phyloP scores from a whole-genome alignment of 2,113 vertebrate genomes.

The Scolopax mira region DNA sequence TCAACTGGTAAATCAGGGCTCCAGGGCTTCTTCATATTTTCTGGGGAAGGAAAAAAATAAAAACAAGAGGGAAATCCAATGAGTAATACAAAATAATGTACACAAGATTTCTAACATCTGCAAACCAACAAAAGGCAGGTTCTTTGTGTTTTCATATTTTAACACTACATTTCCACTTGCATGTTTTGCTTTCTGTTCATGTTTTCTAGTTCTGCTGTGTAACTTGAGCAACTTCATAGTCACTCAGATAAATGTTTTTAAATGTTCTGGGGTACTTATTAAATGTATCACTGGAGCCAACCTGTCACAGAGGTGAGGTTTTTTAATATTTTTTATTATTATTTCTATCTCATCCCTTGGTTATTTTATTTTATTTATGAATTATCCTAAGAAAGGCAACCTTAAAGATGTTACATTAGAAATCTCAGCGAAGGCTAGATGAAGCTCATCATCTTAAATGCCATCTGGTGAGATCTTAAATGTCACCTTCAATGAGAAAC shows the following conservation, averaged over 20 bases:
- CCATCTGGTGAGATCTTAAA: not conserved
- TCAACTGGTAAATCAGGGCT: not conserved
- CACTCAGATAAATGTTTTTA: not conserved
- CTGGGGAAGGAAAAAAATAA: not conserved
- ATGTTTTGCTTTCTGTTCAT: not conserved
- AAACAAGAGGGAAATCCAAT: not conserved
- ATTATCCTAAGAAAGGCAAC: not conserved
- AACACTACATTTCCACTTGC: not conserved
- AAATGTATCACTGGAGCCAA: not conserved
- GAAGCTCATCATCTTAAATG: not conserved
- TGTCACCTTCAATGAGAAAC: not conserved
- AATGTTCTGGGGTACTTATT: not conserved
- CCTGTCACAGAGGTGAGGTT: not conserved
- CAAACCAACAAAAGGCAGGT: not conserved
- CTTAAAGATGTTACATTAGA: not conserved
- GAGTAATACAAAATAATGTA: not conserved
- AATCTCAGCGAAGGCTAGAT: not conserved
- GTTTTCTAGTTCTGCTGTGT: not conserved
- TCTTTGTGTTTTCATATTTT: not conserved
- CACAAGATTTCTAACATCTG: not conserved
- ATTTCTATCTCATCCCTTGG: not conserved
- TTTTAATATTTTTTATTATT: not conserved
- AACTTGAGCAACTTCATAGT: not conserved
- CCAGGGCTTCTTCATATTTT: conserved; percentile 52
- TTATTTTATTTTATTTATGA: not conserved